A percentile compares a stretch with the other conserved stretches of the same genome.
Conservation (phyloP, 2,888 invertebrate genomes). For the Tiliacea aurago region DNA sequence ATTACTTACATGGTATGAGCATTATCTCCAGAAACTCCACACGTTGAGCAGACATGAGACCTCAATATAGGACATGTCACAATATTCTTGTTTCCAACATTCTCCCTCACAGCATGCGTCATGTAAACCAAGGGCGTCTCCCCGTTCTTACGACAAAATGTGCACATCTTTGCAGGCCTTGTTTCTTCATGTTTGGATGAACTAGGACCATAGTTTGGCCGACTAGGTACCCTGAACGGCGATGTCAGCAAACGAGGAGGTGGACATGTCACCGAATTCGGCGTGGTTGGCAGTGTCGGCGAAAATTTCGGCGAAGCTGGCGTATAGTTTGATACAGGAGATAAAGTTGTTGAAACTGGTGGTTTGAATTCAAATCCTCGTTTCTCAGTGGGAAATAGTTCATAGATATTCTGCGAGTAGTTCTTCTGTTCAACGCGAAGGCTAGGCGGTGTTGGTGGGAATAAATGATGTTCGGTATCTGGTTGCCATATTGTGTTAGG, state of each 20-base stretch:
- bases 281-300: constrained; percentile 34
- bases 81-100: constrained; percentile 73
- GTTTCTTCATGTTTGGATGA: constrained; percentile 58
- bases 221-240: constrained; percentile 32
- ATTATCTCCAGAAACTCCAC: constrained; percentile 82
- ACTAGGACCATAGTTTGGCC: constrained; percentile 40
- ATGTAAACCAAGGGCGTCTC: constrained; percentile 83
- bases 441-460: constrained; percentile 68
- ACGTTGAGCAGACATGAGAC: constrained; percentile 80
- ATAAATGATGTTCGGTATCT: constrained; percentile 49
- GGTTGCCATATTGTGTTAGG: constrained; percentile 55
- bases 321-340: constrained; percentile 49
- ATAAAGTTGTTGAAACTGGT: constrained; percentile 66
- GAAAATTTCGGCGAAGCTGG: constrained; percentile 46
- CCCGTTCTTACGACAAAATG: constrained; percentile 86
- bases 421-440: constrained; percentile 49
- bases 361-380: constrained; percentile 69
- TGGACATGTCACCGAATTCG: constrained; percentile 14
- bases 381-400: constrained; percentile 79
- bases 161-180: constrained; percentile 74
- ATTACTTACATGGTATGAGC: constrained; percentile 87
- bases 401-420: constrained; percentile 68
- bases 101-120: constrained; percentile 81
- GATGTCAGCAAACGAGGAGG: constrained; percentile 38
- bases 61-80: constrained; percentile 85